Percentiles rank a stretch among this genome's conserved stretches.
Evolutionary conservation across 2,797 vertebrate species (phyloP).

Genomic region (Lacerta viridis): DNA sequence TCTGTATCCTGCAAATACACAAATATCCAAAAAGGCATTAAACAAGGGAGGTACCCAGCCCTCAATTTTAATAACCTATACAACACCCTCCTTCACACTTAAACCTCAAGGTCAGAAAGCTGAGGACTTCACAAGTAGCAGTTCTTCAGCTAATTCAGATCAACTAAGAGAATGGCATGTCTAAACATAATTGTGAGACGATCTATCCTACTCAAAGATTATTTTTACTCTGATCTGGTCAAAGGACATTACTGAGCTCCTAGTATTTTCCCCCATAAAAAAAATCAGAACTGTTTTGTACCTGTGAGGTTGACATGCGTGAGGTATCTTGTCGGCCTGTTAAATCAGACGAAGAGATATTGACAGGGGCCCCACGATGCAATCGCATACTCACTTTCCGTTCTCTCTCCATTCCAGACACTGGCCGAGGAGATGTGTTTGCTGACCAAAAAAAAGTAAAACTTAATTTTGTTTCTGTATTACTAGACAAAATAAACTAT

Average conservation of each 20-base stretch:
- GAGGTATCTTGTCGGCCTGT: constrained; percentile 95
- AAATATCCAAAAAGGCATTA: constrained; percentile 28
- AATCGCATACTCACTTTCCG: constrained; percentile 97
- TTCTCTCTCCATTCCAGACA: constrained; percentile 92
- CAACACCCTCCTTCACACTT: background rate
- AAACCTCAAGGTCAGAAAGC: constrained; percentile 8
- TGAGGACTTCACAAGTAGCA: background rate
- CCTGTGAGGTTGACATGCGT: constrained; percentile 98
- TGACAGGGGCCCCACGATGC: constrained; percentile 93
- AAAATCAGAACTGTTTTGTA: constrained; percentile 69
- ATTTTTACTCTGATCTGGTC: background rate
- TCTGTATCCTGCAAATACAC: constrained; percentile 13
- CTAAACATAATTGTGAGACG: background rate
- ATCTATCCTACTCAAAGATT: background rate
- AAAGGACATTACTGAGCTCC: background rate
- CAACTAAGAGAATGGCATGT: background rate
- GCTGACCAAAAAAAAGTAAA: constrained; percentile 75
- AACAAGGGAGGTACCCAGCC: background rate
- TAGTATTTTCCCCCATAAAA: constrained; percentile 19
- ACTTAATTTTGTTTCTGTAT: rapidly evolving
- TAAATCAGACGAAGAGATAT: constrained; percentile 93
- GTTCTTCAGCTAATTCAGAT: constrained; percentile 1
- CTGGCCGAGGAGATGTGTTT: constrained; percentile 92
- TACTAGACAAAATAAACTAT: constrained; percentile 22
- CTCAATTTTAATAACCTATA: constrained; percentile 3